Base-by-base conservation (phyloP, 2,113 vertebrate genomes). In the Sterna hirundo region DNA sequence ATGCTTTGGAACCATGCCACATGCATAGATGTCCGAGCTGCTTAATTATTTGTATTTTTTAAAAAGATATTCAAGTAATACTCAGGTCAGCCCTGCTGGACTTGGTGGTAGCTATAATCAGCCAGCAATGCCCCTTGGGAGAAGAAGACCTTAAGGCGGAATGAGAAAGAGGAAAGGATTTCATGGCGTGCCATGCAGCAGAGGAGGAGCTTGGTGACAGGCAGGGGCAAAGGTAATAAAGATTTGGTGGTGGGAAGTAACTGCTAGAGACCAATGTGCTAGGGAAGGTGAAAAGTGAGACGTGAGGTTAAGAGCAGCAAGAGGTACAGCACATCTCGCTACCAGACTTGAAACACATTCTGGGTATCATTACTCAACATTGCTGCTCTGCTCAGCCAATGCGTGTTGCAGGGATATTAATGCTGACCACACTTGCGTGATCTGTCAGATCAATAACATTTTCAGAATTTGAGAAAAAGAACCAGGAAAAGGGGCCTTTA, bases 381-480 rank as follows among this genome's bases (percentile, higher is more conserved):
- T 29, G 58, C 79, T 75, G 72, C 60, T 78, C 76, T 66, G 38
- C 69, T 77, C 26, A 62, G 83, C 36, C 64, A 61, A 5, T 0
- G 30, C 30, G 61, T 27, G 44, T 17, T 84, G 87, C 25, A 20
- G 70, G 26, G 54, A 72, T 77, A 46, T 65, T 66, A 46, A n/a
- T 29, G 36, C 70, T 77, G 54, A 71, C 55, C 87, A 88, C 25
- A 18, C 9, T 82, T 58, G 64, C 8, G 5, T 57, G 27, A 86
- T 36, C 85, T 88, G 79, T 81, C 93, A 90, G 69, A 65, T 42
- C 76, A 57, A 26, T 32, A 68, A 74, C 0, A 0, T 25, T 62
- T 87, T 26, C 93, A 90, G 79, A 95, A 85, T 30, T 30, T 51
- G 61, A 93, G 84, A 58, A 77, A 80, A 89, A 94, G 86, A 94